Base-by-base conservation (phyloP, 2,797 vertebrate genomes). In the Ispidina picta region DNA sequence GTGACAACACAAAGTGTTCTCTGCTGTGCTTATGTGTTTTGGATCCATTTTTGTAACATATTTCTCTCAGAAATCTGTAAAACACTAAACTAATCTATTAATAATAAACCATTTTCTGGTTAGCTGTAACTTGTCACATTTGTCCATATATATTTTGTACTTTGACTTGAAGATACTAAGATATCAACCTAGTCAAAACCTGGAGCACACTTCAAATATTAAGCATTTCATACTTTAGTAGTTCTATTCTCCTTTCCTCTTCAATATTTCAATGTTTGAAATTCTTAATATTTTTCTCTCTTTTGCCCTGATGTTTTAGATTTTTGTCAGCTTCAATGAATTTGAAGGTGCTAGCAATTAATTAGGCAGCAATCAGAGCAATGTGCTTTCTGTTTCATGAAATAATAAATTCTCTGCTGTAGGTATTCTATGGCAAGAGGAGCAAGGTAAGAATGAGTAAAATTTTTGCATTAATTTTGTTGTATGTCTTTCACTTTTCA, bases 151-250 rank as follows among this genome's bases (percentile, higher is more conserved):
- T 41, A 60, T 49, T 91, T 54, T 89, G 12, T 68, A 84, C 43
- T 86, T 88, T 68, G 49, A 33, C 41, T 87, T 72, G n/a, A 72
- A 83, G 25, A 52, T 78, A 72, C 41, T 75, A 78, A 89, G 83
- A 49, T 35, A 87, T 69, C 69, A 64, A 52, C 22, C 73, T 58
- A 95, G 74, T 86, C 8, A 83, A 96, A 96, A 93, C 16, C 6
- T 35, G 37, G 62, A 41, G 37, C 39, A 92, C 64, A 82, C 12
- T 59, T 89, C 9, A 41, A 82, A 66, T 88, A 37, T 90, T 91
- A 92, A 93, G 39, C 14, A 35, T 46, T 86, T 75, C 4, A 4
- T 43, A 51, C 83, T 93, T 95, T 77, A 66, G 41, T 51, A 81
- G 12, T 31, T 71, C 8, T 72, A 3, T 52, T 74, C 71, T 66